These are phyloP conservation scores for Ephestia elutella DNA, from an alignment of 1,140 invertebrate genomes.

Conservation along the genomic window DNA sequence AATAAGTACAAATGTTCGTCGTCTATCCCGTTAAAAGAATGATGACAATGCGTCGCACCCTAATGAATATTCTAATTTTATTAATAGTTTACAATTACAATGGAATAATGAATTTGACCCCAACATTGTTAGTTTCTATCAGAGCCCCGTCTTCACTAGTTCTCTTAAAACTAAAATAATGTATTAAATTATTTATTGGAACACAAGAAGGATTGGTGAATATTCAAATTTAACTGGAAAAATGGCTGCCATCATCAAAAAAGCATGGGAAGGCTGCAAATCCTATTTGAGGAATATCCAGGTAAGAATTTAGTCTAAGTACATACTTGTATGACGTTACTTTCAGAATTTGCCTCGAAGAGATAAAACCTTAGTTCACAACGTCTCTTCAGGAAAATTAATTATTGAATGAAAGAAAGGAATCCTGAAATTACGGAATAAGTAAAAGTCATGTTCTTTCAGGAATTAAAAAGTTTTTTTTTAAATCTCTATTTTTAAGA, in stretches of 20 bases:
- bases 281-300: constrained; percentile 34
- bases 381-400: no score
- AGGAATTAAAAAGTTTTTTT: no score
- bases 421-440: no score
- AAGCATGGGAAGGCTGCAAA: constrained; percentile 28
- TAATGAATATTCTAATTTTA: constrained; percentile 17
- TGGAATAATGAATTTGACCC: constrained; percentile 6
- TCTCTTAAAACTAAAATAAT: background rate
- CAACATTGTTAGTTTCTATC: background rate
- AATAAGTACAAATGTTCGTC: background rate
- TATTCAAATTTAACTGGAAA: constrained; percentile 6
- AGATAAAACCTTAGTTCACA: no score
- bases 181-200: background rate
- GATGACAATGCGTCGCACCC: constrained; percentile 10
- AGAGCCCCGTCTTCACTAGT: background rate
- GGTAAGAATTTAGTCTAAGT: constrained; percentile 26
- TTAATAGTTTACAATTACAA: background rate
- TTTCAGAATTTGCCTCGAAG: background rate
- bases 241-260: constrained; percentile 38
- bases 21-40: background rate
- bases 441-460: no score
- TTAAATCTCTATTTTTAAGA: no score
- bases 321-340: no score
- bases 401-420: no score
- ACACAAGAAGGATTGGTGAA: background rate